These are phyloP conservation scores for Tyto alba DNA, from an alignment of 2,113 vertebrate genomes.

Conservation along the genomic window DNA sequence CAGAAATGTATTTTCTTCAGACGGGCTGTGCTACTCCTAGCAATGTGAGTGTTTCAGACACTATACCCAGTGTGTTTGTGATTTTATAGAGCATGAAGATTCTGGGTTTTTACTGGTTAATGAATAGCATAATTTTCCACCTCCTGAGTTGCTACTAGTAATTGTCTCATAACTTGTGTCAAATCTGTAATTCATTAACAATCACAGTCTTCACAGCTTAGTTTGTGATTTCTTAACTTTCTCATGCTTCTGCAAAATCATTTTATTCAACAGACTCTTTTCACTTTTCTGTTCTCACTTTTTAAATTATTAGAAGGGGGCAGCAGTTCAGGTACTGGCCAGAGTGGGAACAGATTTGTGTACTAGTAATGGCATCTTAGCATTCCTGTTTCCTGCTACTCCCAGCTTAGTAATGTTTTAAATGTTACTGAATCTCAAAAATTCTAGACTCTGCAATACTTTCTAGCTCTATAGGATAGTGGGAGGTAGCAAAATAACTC, in stretches of 20 bases:
- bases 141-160: background rate
- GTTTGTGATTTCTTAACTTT: background rate
- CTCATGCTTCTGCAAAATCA: background rate
- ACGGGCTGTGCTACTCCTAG: background rate
- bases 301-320: background rate
- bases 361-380: background rate
- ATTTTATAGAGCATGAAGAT: background rate
- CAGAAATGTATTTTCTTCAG: background rate
- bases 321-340: background rate
- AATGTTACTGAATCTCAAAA: background rate
- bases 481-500: background rate
- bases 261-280: background rate
- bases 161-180: background rate
- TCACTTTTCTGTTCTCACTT: background rate
- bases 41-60: background rate
- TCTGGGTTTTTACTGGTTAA: background rate
- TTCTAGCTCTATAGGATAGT: background rate
- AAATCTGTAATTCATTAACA: conserved; percentile 33
- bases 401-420: background rate
- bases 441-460: background rate
- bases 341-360: background rate
- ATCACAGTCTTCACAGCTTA: background rate
- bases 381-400: background rate
- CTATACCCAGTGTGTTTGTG: background rate
- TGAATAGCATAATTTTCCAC: background rate